Evolutionary conservation across 2,888 invertebrate species (phyloP), one percentile per base, ranked within the genome.

Genomic region (Tortricodes alternella): DNA sequence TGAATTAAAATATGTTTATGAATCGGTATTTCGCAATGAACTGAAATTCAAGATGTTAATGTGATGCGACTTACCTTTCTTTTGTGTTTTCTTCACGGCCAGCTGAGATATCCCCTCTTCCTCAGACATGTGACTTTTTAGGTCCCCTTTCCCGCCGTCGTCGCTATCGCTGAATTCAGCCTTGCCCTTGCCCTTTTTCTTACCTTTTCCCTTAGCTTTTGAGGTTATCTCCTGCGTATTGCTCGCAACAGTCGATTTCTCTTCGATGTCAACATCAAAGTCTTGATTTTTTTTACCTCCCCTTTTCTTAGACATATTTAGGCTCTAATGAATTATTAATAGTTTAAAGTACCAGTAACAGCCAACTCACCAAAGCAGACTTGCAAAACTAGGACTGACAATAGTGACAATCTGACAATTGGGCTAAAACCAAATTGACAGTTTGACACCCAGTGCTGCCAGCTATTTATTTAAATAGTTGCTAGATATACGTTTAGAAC

Each of bases 261-360:
- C 83, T 46, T 92, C 92, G 41, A 91, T 79, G 49, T 92, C 92
- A 18, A 92, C 92, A 38, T 92, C 92, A 0, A 91, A 70, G 61
- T 92, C 91, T 70, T 89, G 87, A 66, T 90, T 92, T 70, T 93
- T 93, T 70, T 92, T 93, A 62, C 83, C 88, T 51, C 91, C 91
- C 60, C 87, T 91, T 77, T 92, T 93, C 73, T 93, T 93, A 5
- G 93, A 93, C 93, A 93, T 93, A 1, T 59, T 68, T 18, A 43
- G 15, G 8, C 34, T 34, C 24, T 38, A 38, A 64, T 73, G 23
- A 16, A 7, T 35, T 57, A 21, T 23, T 16, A 39, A 46, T 11
- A 15, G 13, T 16, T 23, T 4, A 38, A 27, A n/a, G 16, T 19
- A 32, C 19, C 8, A 27, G 9, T 35, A 3, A n/a, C 3, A 15